Evolutionary conservation across 2,888 invertebrate species (phyloP).

Genomic region (Encarsia formosa): DNA sequence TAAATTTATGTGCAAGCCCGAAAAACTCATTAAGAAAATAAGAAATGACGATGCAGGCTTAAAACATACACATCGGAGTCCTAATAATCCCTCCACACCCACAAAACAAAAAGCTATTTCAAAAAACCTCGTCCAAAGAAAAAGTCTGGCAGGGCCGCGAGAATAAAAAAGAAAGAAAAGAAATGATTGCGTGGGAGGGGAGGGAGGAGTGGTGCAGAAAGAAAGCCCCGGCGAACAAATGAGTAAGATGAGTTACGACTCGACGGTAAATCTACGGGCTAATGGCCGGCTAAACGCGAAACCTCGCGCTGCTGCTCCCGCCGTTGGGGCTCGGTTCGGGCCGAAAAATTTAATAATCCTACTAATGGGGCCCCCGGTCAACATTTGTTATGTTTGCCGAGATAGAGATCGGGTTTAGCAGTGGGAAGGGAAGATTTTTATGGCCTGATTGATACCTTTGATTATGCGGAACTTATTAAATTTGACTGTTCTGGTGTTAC

Average conservation of each 20-base stretch:
- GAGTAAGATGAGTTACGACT: slow-evolving; percentile 52
- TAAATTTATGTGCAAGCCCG: too few species aligned
- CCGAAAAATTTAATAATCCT: slow-evolving; percentile 52
- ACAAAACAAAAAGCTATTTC: too few species aligned
- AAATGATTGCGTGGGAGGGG: not conserved
- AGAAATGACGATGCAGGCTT: too few species aligned
- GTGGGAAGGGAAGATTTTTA: too few species aligned
- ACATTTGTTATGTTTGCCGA: slow-evolving; percentile 40
- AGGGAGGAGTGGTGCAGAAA: not conserved
- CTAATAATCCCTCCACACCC: too few species aligned
- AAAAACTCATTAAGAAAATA: too few species aligned
- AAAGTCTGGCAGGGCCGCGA: too few species aligned
- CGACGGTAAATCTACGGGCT: slow-evolving; percentile 50
- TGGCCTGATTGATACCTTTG: too few species aligned
- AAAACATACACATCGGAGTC: too few species aligned
- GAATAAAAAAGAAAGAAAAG: not conserved
- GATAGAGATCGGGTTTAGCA: not conserved
- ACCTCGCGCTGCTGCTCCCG: slow-evolving; percentile 31
- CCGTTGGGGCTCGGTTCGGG: slow-evolving; percentile 20
- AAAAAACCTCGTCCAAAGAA: too few species aligned
- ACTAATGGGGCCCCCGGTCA: slow-evolving; percentile 49
- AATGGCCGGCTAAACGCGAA: slow-evolving; percentile 52
- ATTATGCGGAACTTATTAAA: too few species aligned
- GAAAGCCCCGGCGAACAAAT: slow-evolving; percentile 42
- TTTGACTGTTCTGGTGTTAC: too few species aligned